Evolutionary conservation across 2,113 vertebrate species (phyloP), one percentile per base, ranked within the genome.

Genomic region (Calyptomena viridis): DNA sequence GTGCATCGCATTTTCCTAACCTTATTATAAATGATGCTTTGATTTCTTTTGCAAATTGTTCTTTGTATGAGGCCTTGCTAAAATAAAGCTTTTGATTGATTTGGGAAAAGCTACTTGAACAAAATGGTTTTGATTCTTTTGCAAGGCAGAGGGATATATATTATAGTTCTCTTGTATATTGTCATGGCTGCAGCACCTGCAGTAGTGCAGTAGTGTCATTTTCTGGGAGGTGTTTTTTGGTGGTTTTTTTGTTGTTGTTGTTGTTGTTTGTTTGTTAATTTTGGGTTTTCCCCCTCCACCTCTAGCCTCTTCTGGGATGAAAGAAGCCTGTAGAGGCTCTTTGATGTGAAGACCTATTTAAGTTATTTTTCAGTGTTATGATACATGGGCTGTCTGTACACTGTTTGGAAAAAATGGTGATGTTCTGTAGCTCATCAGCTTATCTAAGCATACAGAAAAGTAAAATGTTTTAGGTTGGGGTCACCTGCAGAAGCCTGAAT

Each of bases 21-120:
- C 9, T 78, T 75, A 5, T 75, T 75, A 6, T 75, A 89, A 44
- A 40, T 20, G 15, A 52, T 72, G 15, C 42, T 92, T 91, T 89
- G 40, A 82, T 84, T 89, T 92, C 5, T 81, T 84, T 91, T 94
- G 83, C 40, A 78, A 75, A 52, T 82, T 79, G 8, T 23, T 89
- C 18, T 72, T 82, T 30, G 8, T 60, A 18, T n/a, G 28, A 87
- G 8, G 15, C 69, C 55, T 94, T 94, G 21, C 30, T 15, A 64
- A 79, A 89, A 78, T 58, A 14, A 49, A 56, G 20, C 19, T 58
- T 59, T 78, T 8, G 37, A 87, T 60, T 75, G 17, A 50, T 76
- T 62, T 71, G 42, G 14, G 15, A 37, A 84, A 91, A 87, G 15
- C 15, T 71, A 37, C 12, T 80, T 76, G 14, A 9, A 24, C 19